Conservation (phyloP, 2,113 vertebrate genomes). For the Mungos mungo region DNA sequence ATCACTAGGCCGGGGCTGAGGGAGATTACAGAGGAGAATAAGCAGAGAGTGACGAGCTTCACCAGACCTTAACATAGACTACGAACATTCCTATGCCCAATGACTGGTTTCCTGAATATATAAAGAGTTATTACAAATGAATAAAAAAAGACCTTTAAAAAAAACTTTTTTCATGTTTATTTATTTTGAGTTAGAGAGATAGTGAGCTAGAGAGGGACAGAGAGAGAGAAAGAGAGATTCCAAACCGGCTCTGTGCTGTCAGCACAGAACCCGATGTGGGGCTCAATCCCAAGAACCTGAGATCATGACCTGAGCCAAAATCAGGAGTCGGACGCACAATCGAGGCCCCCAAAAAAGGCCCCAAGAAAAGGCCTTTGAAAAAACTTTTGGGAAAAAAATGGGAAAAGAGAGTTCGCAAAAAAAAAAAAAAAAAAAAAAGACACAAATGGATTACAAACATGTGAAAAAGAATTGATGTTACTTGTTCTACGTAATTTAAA, state of each 20-base stretch:
- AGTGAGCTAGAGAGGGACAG: too few relatives aligned
- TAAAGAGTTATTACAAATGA: slow-evolving; percentile 37
- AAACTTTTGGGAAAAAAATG: not conserved
- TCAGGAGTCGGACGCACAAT: too few relatives aligned
- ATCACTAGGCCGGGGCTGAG: not conserved
- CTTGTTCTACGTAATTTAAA: not conserved
- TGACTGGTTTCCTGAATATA: not conserved
- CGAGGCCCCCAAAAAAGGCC: too few relatives aligned
- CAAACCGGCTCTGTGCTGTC: too few relatives aligned
- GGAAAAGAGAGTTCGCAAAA: not conserved
- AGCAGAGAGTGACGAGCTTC: not conserved
- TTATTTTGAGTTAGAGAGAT: too few relatives aligned
- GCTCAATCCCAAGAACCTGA: too few relatives aligned
- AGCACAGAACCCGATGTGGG: too few relatives aligned
- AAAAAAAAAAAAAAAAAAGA: not conserved
- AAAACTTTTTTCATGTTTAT: not conserved
- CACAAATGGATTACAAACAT: not conserved
- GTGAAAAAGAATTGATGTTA: not conserved
- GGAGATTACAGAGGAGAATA: not conserved
- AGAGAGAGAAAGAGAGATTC: too few relatives aligned
- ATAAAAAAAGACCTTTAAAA: not conserved
- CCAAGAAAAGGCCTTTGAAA: not conserved
- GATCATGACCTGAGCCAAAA: too few relatives aligned
- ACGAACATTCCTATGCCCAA: not conserved
- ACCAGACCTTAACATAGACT: not conserved